Conservation (phyloP, 2,113 vertebrate species). For the Eurystomus gularis region DNA sequence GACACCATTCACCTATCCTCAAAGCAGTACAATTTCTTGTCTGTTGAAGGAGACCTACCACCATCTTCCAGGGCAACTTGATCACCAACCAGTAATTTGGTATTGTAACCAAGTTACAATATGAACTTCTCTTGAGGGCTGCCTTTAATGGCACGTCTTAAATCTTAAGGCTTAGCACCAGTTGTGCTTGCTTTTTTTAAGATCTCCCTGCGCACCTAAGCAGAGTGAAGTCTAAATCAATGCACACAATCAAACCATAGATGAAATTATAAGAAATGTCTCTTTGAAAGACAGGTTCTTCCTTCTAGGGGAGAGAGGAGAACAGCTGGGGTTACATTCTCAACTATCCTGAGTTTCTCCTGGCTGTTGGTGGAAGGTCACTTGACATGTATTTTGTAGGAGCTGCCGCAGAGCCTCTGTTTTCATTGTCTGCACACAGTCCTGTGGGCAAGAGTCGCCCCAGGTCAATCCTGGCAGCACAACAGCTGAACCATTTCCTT, state of each 20-base stretch:
- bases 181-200: not conserved
- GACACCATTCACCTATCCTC: not conserved
- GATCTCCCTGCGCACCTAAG: not conserved
- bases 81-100: not conserved
- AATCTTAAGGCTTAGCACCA: not conserved
- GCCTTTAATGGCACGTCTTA: not conserved
- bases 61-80: not conserved
- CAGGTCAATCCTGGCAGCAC: not conserved
- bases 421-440: not conserved
- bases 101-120: not conserved
- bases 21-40: not conserved
- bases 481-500: not conserved
- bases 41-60: not conserved
- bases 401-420: not conserved
- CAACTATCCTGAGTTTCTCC: not conserved
- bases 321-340: not conserved
- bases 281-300: not conserved
- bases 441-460: not conserved
- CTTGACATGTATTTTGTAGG: not conserved
- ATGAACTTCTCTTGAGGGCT: not conserved
- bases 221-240: not conserved
- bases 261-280: not conserved
- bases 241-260: not conserved
- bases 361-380: not conserved
- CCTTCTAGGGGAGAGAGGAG: not conserved